Conservation (phyloP, 37 sponge, comb jelly and placozoan species). For the Hormiphora californensis region DNA sequence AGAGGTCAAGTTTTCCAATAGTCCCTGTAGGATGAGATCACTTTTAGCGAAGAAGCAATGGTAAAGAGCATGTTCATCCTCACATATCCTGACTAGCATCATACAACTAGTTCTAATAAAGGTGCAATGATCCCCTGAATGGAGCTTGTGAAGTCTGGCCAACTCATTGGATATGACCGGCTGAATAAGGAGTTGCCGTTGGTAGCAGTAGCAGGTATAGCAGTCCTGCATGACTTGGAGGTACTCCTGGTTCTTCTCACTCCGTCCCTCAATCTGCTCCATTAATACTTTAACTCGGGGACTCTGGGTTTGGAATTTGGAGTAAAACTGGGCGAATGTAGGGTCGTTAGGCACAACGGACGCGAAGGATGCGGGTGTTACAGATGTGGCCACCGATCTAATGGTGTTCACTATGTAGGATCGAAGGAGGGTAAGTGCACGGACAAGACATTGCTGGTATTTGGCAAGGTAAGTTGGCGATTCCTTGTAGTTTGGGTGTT, state of each 20-base stretch:
- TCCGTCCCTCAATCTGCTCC: conserved; percentile 42
- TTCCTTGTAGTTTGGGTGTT: conserved; percentile 88
- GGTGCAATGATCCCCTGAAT: conserved; percentile 22
- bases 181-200: not conserved
- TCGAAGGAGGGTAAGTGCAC: conserved; percentile 74
- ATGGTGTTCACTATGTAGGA: conserved; percentile 67
- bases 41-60: conserved; percentile 73
- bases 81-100: conserved; percentile 82
- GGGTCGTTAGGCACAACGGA: not conserved
- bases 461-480: conserved; percentile 79
- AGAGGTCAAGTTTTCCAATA: conserved; percentile 80
- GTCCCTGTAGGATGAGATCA: conserved; percentile 70
- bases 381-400: conserved; percentile 48
- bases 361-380: not conserved
- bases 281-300: conserved; percentile 28
- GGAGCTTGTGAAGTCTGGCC: conserved; percentile 22
- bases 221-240: conserved; percentile 47
- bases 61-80: conserved; percentile 89
- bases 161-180: conserved; percentile 9
- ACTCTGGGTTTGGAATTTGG: conserved; percentile 24
- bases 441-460: conserved; percentile 73
- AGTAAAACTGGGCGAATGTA: conserved; percentile 21
- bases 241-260: conserved; percentile 39
- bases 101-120: conserved; percentile 67
- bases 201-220: conserved; percentile 49